Conservation (phyloP, 1,140 invertebrate genomes). For the Zeugodacus cucurbitae region DNA sequence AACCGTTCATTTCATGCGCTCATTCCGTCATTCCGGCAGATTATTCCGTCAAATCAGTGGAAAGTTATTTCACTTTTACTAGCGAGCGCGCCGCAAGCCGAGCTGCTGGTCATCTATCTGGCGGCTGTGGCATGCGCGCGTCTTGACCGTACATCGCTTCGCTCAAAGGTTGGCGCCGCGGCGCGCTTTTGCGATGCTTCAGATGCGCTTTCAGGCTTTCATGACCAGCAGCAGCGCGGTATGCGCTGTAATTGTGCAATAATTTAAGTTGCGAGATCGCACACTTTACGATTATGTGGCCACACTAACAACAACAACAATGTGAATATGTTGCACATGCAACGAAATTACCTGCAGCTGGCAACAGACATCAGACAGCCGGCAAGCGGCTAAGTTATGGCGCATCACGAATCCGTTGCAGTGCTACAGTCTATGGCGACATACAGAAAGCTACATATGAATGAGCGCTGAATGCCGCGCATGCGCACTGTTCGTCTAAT, state of each 20-base stretch:
- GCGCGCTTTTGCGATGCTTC: neutral
- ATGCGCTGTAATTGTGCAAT: conserved; percentile 15
- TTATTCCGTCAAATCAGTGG: conserved; percentile 31
- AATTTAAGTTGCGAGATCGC: conserved; percentile 39
- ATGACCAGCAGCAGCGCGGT: neutral
- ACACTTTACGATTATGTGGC: conserved; percentile 33
- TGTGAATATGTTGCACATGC: neutral
- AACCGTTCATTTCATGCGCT: neutral
- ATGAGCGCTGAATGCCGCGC: neutral
- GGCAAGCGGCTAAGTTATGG: neutral
- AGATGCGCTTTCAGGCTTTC: too few relatives aligned
- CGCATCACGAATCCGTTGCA: neutral
- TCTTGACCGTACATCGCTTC: neutral
- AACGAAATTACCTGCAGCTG: neutral
- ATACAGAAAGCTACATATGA: neutral
- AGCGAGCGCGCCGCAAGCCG: neutral
- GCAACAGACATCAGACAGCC: neutral
- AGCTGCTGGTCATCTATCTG: neutral
- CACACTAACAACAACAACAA: neutral
- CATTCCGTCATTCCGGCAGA: conserved; percentile 14
- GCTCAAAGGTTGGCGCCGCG: neutral
- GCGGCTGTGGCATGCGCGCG: neutral
- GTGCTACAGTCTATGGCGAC: neutral
- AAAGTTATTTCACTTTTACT: conserved; percentile 39
- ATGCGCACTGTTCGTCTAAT: neutral